Evolutionary conservation across 2,797 vertebrate species (phyloP), one percentile per base, ranked within the genome.

Genomic region (Scolopax bukidnonensis): DNA sequence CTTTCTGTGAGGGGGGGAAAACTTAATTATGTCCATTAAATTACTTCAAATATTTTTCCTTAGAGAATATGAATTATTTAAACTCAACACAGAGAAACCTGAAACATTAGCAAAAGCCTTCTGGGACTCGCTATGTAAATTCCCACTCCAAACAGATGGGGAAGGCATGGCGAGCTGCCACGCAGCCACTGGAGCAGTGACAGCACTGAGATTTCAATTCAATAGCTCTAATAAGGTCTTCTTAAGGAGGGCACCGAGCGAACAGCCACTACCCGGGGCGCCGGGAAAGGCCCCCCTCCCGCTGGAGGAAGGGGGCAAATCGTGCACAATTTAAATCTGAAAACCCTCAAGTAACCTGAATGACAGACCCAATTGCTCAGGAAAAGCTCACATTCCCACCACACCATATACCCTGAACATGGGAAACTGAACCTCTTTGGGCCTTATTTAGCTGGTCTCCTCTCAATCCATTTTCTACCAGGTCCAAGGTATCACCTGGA

Each of bases 11-110:
- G 73, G 80, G 84, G 53, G 53, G 53, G 38, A 54, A 90, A 95
- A 86, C 94, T 95, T 97, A 95, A 97, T 97, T 90, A 89, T 51
- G 89, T 86, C 91, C 96, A 95, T 97, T 97, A 95, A 97, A 95
- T 97, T 71, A 96, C 97, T 97, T 95, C 95, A 93, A 93, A 96
- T 94, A 96, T 97, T 96, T 97, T 93, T 94, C 97, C 96, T 96
- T 77, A n/a, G 95, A 98, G 97, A 92, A 96, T 90, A 97, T 97
- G 96, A 97, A 97, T 97, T 97, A 97, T 97, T 98, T 96, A 98
- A 97, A 96, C 91, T 87, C 94, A 94, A 97, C 95, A 96, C 97
- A 94, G 95, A 97, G 96, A 97, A 97, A 97, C 95, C 97, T 95
- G 97, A 97, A 97, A 96, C 97, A 97, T 97, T 97, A 97, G 92